Conservation (phyloP, 2,797 vertebrate genomes). For the Ateles fusciceps region DNA sequence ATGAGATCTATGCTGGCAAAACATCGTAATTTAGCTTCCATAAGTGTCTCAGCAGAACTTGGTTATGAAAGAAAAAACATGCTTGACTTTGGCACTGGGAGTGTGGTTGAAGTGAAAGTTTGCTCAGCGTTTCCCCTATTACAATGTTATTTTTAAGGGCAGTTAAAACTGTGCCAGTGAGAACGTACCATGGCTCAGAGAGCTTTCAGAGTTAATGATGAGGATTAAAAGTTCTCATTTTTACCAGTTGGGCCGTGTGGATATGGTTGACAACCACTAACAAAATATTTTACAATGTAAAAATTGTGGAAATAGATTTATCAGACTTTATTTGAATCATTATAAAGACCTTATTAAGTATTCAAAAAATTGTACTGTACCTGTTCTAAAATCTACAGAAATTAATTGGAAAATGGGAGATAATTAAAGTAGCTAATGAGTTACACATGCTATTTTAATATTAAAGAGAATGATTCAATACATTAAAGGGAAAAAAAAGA, state of each 20-base stretch:
- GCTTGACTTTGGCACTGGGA: neutral
- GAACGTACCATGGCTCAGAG: neutral
- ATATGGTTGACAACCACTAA: neutral
- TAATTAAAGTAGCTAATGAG: neutral
- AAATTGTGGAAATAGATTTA: neutral
- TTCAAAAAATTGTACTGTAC: neutral
- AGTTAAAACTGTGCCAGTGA: neutral
- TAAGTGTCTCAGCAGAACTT: slow-evolving; percentile 58
- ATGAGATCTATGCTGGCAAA: slow-evolving; percentile 67
- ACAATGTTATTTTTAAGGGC: neutral
- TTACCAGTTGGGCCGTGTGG: neutral
- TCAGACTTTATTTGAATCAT: neutral
- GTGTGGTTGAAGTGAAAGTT: neutral
- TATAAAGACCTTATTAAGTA: neutral
- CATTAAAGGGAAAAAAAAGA: neutral
- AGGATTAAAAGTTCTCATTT: neutral
- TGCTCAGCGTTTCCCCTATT: neutral
- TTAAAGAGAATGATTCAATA: neutral
- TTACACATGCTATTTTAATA: rapidly evolving
- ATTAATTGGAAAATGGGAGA: neutral
- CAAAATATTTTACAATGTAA: neutral
- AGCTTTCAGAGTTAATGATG: too few relatives aligned
- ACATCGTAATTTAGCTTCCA: slow-evolving; percentile 35
- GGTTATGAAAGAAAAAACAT: slow-evolving; percentile 37
- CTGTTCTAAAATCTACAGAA: neutral